Evolutionary conservation across 1,140 invertebrate genomes (phyloP).

Genomic region (Mycetomoellerius zeteki): DNA sequence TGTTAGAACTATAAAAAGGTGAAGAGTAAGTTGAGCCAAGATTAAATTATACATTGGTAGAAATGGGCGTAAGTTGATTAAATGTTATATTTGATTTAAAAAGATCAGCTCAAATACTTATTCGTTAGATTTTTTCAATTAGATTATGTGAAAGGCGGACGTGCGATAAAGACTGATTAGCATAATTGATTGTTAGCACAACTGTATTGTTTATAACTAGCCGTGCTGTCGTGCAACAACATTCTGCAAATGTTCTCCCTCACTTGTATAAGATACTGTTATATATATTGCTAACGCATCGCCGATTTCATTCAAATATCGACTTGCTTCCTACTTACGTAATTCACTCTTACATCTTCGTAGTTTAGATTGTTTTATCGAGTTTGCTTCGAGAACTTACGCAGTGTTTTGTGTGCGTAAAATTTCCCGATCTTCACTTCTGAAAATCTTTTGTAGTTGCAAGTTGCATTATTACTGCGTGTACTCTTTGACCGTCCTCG

Average conservation of each 20-base stretch:
- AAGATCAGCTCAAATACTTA: background rate
- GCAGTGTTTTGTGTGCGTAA: background rate
- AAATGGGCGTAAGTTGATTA: too few relatives aligned
- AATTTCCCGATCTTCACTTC: constrained; percentile 17
- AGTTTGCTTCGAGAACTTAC: background rate
- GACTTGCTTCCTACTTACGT: constrained; percentile 41
- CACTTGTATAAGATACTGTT: background rate
- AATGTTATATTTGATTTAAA: background rate
- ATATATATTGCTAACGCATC: background rate
- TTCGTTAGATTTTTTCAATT: background rate
- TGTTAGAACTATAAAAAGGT: too few relatives aligned
- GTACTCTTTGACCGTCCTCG: background rate
- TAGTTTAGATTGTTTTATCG: constrained; percentile 34
- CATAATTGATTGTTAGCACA: background rate
- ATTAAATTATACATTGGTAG: too few relatives aligned
- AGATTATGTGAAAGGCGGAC: background rate
- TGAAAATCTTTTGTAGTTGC: constrained; percentile 23
- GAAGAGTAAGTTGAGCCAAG: too few relatives aligned
- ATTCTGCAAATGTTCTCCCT: background rate
- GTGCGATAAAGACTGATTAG: background rate
- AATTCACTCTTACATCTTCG: constrained; percentile 32
- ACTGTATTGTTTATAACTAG: background rate
- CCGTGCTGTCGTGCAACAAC: background rate
- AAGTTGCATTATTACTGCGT: background rate
- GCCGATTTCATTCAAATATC: constrained; percentile 10